Evolutionary conservation across 2,888 invertebrate species (phyloP).

Genomic region (Lymantria dispar): DNA sequence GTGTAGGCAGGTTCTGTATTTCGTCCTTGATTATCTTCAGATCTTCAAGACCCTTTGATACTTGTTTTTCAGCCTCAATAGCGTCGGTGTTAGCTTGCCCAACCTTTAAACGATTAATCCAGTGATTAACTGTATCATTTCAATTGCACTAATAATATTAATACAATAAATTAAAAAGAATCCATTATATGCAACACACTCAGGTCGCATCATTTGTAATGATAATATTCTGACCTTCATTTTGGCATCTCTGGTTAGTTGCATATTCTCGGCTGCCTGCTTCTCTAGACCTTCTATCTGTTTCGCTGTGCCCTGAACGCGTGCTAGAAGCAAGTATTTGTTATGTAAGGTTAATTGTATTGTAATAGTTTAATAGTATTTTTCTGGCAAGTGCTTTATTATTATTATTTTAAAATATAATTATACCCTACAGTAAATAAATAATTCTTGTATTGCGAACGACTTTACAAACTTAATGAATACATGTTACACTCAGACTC

Average conservation of each 20-base stretch:
- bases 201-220: background rate
- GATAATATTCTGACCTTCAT: constrained; percentile 77
- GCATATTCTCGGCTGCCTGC: constrained; percentile 86
- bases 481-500: too few relatives aligned
- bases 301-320: constrained; percentile 88
- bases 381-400: too few relatives aligned
- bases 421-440: too few relatives aligned
- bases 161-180: too few relatives aligned
- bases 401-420: too few relatives aligned
- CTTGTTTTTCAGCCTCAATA: constrained; percentile 90
- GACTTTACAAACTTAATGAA: too few relatives aligned
- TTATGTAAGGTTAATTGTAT: background rate
- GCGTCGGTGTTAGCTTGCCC: constrained; percentile 94
- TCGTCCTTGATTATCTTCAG: constrained; percentile 90
- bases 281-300: constrained; percentile 86
- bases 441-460: too few relatives aligned
- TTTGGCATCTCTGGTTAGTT: constrained; percentile 87
- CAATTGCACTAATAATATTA: too few relatives aligned
- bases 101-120: constrained; percentile 79
- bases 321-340: constrained; percentile 69
- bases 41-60: constrained; percentile 89
- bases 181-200: too few relatives aligned
- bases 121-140: too few relatives aligned
- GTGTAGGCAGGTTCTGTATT: constrained; percentile 87
- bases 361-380: too few relatives aligned